Percentiles rank a stretch among this genome's conserved stretches.
These are phyloP conservation scores for Phortica magna DNA, from an alignment of 2,888 invertebrate species.

Conservation along the genomic window DNA sequence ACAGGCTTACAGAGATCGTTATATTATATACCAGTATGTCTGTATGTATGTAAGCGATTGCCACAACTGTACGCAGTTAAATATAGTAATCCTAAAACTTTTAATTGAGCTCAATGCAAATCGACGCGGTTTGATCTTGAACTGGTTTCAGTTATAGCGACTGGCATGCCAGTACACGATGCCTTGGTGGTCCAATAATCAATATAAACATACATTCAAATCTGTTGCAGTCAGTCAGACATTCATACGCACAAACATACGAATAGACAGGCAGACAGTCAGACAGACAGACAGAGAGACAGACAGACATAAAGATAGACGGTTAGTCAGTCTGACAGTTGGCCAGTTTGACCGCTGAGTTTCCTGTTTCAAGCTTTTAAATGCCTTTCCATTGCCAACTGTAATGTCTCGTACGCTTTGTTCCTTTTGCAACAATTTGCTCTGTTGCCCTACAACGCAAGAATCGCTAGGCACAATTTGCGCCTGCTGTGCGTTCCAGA, in stretches of 20 bases:
- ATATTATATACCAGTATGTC: neutral
- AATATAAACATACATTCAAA: conserved; percentile 49
- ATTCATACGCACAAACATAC: neutral
- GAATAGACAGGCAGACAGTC: neutral
- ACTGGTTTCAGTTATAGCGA: conserved; percentile 59
- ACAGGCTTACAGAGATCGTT: conserved; percentile 23
- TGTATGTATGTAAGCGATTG: neutral
- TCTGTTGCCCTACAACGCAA: conserved; percentile 27
- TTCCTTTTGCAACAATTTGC: conserved; percentile 5
- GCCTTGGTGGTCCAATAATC: conserved; percentile 64
- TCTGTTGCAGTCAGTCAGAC: conserved; percentile 22
- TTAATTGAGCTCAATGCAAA: conserved; percentile 55
- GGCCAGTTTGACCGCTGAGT: neutral
- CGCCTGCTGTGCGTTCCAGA: conserved; percentile 59
- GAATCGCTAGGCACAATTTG: conserved; percentile 45
- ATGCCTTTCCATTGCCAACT: conserved; percentile 20
- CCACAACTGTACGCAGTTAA: neutral
- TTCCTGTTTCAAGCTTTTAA: conserved; percentile 21
- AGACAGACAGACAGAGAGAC: neutral
- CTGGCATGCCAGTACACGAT: conserved; percentile 41
- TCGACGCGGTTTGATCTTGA: conserved; percentile 66
- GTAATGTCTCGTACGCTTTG: conserved; percentile 10
- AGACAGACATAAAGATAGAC: neutral
- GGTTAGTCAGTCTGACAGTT: neutral
- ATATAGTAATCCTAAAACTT: conserved; percentile 41